phyloP scores from a whole-genome alignment of 2,888 invertebrate genomes.

The Phengaris arion region DNA sequence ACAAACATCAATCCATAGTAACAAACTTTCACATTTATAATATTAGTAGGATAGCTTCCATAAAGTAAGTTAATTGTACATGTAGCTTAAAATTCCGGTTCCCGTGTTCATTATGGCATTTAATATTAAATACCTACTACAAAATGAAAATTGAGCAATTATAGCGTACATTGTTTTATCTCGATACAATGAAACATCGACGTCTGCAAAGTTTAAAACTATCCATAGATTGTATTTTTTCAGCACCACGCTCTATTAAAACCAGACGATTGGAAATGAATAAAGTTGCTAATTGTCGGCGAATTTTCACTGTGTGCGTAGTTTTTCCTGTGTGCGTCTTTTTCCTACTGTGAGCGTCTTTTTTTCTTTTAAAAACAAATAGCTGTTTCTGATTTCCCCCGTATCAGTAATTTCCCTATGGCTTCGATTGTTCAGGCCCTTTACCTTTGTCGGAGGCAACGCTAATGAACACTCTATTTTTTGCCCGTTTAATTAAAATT shows the following conservation, averaged over 20 bases:
- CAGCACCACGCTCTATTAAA: constrained; percentile 1
- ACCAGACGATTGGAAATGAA: constrained; percentile 4
- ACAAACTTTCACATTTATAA: too few relatives aligned
- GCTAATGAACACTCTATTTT: constrained; percentile 30
- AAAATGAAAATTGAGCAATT: too few relatives aligned
- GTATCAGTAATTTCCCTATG: constrained; percentile 38
- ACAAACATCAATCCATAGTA: too few relatives aligned
- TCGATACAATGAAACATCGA: constrained; percentile 7
- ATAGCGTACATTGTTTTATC: background rate
- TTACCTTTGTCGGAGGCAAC: constrained; percentile 30
- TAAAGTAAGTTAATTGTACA: too few relatives aligned
- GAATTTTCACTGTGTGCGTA: constrained; percentile 23
- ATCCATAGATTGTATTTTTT: background rate
- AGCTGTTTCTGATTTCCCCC: constrained; percentile 33
- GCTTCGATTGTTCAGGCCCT: constrained; percentile 38
- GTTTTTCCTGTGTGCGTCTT: constrained; percentile 41
- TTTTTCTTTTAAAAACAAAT: constrained; percentile 31
- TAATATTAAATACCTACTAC: too few relatives aligned
- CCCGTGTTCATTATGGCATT: too few relatives aligned
- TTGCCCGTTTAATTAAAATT: constrained; percentile 31
- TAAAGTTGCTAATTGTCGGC: constrained; percentile 30
- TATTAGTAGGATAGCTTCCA: too few relatives aligned
- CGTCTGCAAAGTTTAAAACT: constrained; percentile 13
- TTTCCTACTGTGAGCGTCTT: constrained; percentile 44
- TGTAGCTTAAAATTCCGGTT: too few relatives aligned